These are phyloP conservation scores for Drosophila multiciliata DNA, from an alignment of 2,888 invertebrate species.

Conservation along the genomic window DNA sequence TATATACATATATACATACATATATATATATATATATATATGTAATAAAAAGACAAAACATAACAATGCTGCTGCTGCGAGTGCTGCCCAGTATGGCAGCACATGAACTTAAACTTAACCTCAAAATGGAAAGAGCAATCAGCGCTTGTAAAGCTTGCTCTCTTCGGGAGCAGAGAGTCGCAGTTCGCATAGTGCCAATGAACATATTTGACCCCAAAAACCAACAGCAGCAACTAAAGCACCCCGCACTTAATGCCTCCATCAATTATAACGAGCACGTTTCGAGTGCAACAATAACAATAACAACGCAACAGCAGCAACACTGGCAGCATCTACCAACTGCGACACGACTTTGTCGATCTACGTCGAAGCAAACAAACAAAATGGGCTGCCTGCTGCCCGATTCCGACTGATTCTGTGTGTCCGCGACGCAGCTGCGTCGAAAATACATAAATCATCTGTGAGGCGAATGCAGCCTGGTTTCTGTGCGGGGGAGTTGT, in stretches of 20 bases:
- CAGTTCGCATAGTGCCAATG: constrained; percentile 35
- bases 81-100: constrained; percentile 58
- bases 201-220: constrained; percentile 42
- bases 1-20: background rate
- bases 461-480: background rate
- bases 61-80: constrained; percentile 23
- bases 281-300: background rate
- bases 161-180: background rate
- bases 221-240: background rate
- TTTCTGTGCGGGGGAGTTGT: background rate
- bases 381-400: background rate
- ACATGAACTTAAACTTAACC: constrained; percentile 64
- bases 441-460: background rate
- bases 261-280: constrained; percentile 9
- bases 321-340: background rate
- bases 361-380: background rate
- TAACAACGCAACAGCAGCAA: constrained; percentile 7
- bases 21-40: background rate
- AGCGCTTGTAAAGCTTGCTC: constrained; percentile 17
- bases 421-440: background rate
- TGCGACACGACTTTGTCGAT: background rate
- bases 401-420: background rate
- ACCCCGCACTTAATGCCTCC: constrained; percentile 5
- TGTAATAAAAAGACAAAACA: constrained; percentile 21
- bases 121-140: constrained; percentile 34